Percentiles rank a stretch among this genome's conserved stretches.
Evolutionary conservation across 2,888 invertebrate species (phyloP).

Genomic region (Xylophagus ater): DNA sequence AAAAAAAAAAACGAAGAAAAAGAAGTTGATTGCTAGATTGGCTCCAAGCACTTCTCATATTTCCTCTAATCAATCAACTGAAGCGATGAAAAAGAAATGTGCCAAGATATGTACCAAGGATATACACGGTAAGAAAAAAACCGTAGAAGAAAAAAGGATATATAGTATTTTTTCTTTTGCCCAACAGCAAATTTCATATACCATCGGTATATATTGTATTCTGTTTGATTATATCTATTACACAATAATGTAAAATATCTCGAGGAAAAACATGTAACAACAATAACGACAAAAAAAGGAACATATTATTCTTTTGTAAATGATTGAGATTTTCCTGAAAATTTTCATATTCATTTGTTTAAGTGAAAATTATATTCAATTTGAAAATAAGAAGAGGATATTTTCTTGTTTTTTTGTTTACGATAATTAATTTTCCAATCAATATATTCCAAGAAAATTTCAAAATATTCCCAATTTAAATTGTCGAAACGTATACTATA

Average conservation of each 20-base stretch:
- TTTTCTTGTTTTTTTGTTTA: neutral
- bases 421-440: neutral
- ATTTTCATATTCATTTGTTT: no score
- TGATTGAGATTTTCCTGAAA: no score
- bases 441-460: neutral
- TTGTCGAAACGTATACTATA: no score
- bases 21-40: slow-evolving; percentile 1
- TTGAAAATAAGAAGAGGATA: neutral
- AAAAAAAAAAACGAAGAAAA: neutral
- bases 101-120: neutral
- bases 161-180: no score
- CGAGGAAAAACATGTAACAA: no score
- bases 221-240: no score
- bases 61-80: slow-evolving; percentile 6
- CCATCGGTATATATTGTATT: no score
- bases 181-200: no score
- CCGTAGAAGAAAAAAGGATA: neutral
- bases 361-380: no score
- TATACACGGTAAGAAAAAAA: neutral
- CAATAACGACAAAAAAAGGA: no score
- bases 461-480: neutral
- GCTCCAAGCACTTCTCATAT: slow-evolving; percentile 1
- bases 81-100: neutral
- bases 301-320: no score
- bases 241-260: no score